Percentiles rank a stretch among this genome's conserved stretches.
phyloP scores from a whole-genome alignment of 2,113 vertebrate species.

The Oostethus manadensis region DNA sequence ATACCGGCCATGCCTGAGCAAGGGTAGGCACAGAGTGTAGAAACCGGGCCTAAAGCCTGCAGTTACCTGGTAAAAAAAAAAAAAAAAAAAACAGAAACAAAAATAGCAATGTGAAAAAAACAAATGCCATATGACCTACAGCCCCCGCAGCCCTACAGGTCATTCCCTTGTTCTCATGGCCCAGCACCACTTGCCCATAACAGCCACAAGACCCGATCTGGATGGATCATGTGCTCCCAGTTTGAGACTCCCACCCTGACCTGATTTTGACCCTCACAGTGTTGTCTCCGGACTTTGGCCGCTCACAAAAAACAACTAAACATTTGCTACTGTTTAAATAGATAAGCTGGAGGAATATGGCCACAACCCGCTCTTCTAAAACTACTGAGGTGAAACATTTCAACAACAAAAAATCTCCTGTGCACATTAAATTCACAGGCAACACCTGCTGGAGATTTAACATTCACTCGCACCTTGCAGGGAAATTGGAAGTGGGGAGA shows the following conservation, averaged over 20 bases:
- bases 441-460: slow-evolving; percentile 55
- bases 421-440: slow-evolving; percentile 45
- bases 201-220: slow-evolving; percentile 45
- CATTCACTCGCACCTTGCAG: slow-evolving; percentile 23
- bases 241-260: slow-evolving; percentile 34
- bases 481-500: slow-evolving; percentile 32
- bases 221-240: slow-evolving; percentile 28
- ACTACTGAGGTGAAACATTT: slow-evolving; percentile 28
- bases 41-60: slow-evolving; percentile 18
- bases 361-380: slow-evolving; percentile 45
- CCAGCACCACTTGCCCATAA: slow-evolving; percentile 28
- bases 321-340: slow-evolving; percentile 48
- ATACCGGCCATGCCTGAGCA: too few relatives aligned
- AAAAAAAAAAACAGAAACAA: slow-evolving; percentile 36
- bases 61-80: slow-evolving; percentile 24
- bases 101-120: slow-evolving; percentile 31
- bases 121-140: slow-evolving; percentile 29
- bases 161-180: slow-evolving; percentile 24
- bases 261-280: slow-evolving; percentile 39
- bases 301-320: slow-evolving; percentile 37
- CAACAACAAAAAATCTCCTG: slow-evolving; percentile 47
- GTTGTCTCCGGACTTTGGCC: slow-evolving; percentile 33
- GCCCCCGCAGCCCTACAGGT: slow-evolving; percentile 41
- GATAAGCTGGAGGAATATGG: slow-evolving; percentile 2
- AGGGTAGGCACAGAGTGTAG: slow-evolving; percentile 38